phyloP scores from a whole-genome alignment of 2,113 vertebrate genomes.

The Nycticebus coucang region DNA sequence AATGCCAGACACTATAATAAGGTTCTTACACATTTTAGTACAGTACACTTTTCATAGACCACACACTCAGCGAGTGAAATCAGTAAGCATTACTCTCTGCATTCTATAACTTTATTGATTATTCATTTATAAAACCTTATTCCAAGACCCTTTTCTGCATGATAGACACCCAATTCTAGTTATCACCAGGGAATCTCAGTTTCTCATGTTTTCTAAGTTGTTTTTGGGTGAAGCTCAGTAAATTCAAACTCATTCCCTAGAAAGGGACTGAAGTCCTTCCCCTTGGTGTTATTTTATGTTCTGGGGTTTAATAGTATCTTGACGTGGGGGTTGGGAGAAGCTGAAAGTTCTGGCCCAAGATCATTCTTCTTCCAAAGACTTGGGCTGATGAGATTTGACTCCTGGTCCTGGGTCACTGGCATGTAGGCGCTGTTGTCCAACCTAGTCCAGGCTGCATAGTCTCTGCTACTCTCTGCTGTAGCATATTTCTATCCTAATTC shows the following conservation, averaged over 20 bases:
- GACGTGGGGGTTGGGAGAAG: neutral
- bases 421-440: neutral
- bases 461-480: neutral
- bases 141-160: neutral
- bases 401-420: neutral
- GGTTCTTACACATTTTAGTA: slow-evolving; percentile 23
- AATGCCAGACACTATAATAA: neutral
- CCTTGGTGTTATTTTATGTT: neutral
- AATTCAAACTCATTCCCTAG: neutral
- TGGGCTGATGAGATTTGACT: neutral
- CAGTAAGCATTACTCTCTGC: neutral
- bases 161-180: neutral
- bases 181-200: neutral
- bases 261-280: neutral
- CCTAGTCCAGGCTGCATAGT: neutral
- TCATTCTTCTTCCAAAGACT: neutral
- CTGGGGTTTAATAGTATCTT: neutral
- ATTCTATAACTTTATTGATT: neutral
- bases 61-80: neutral
- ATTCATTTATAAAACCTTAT: neutral
- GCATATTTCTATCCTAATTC: neutral
- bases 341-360: neutral
- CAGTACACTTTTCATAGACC: neutral
- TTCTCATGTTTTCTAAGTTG: neutral
- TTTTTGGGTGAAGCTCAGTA: neutral